A percentile compares a stretch with the other conserved stretches of the same genome.
Evolutionary conservation across 2,797 vertebrate genomes (phyloP).

Genomic region (Lacerta agilis): DNA sequence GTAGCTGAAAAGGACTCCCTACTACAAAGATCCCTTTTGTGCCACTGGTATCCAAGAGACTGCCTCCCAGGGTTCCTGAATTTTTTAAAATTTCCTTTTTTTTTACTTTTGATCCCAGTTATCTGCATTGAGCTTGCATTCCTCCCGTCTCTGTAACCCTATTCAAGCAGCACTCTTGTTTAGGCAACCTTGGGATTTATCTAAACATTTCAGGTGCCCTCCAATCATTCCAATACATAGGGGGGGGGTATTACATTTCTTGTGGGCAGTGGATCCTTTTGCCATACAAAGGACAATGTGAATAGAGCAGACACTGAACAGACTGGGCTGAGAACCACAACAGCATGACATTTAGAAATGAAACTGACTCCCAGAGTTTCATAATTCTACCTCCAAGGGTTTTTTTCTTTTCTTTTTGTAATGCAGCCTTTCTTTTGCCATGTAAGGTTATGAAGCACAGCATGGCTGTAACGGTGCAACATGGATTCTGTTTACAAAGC

Average conservation of each 20-base stretch:
- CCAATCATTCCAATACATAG: neutral
- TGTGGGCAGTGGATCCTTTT: neutral
- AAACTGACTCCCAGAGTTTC: slow-evolving; percentile 19
- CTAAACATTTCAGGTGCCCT: neutral
- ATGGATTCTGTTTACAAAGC: slow-evolving; percentile 29
- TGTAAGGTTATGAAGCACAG: slow-evolving; percentile 33
- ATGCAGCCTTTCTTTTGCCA: slow-evolving; percentile 21
- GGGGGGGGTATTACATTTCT: neutral
- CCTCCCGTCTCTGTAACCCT: neutral
- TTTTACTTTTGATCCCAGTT: neutral
- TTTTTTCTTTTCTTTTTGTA: neutral
- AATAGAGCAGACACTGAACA: slow-evolving; percentile 3
- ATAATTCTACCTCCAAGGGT: slow-evolving; percentile 22
- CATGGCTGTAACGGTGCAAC: neutral
- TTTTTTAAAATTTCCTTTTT: no score
- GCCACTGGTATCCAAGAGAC: neutral
- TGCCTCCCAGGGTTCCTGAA: neutral
- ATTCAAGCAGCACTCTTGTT: neutral
- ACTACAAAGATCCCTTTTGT: neutral
- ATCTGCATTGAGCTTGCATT: neutral
- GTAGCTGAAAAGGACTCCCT: neutral
- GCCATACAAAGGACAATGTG: neutral
- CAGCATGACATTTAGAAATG: slow-evolving; percentile 24
- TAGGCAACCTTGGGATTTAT: neutral
- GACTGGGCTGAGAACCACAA: neutral